Evolutionary conservation across 2,797 vertebrate species (phyloP), one percentile per base, ranked within the genome.

Genomic region (Peromyscus attwateri): DNA sequence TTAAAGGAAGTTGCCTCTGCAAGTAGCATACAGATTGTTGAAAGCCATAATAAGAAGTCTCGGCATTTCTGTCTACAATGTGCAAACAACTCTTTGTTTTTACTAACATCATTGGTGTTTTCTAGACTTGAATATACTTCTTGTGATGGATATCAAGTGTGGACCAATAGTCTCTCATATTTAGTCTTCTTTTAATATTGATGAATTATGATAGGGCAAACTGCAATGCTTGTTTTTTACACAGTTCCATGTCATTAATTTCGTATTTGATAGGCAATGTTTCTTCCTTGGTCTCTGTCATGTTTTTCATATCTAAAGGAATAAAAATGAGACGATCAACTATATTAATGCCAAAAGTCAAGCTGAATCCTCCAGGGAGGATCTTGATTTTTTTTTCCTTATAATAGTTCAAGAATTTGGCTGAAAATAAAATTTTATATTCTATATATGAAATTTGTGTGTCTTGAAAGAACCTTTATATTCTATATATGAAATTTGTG

Each of bases 321-420:
- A 92, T 95, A 60, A 89, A 95, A 97, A 87, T 1, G 11, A 75
- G 6, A 52, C 3, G 75, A 87, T 23, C 13, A 80, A 52, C 0
- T 76, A 83, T 27, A 64, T 23, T 89, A 88, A 68, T 81, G 37
- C 12, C 75, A 52, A 95, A 95, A 95, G 23, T 91, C 14, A 94
- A 96, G 89, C 64, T 14, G 31, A 64, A 25, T n/a, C 6, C 17
- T 89, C n/a, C 27, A 46, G 14, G 34, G 37, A 29, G 1, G 2
- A 85, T 57, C 0, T 68, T 87, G 49, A 76, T 37, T 37, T 66
- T 89, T 37, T 52, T 52, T 14, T 14, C 80, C 5, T 40, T 55
- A 55, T 13, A 71, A 11, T 43, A 29, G 4, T 16, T 70, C 11
- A 81, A 73, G 46, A 94, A 85, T 29, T 71, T 77, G 23, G 57